Evolutionary conservation across 2,797 vertebrate species (phyloP), one percentile per base, ranked within the genome.

Genomic region (Rhyacichthys aspro): DNA sequence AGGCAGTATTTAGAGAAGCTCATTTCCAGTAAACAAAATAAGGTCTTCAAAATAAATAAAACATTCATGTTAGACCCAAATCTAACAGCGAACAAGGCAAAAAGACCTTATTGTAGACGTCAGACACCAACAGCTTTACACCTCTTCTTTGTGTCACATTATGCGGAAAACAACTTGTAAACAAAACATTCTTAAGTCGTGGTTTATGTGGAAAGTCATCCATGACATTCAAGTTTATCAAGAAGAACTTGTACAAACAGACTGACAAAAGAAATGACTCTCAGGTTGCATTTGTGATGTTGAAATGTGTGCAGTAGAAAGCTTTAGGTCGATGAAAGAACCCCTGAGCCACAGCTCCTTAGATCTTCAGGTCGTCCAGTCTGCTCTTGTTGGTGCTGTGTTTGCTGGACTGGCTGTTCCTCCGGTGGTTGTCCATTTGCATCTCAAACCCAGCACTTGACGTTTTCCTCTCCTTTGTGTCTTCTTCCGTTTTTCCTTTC

Each of bases 311-410:
- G 15, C 12, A 5, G 37, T 38, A 11, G 37, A 38, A 38, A 38
- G 10, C 10, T 3, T 11, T 38, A 52, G 8, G 18, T 18, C 34
- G 37, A 12, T 12, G 12, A 12, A 52, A 37, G 7, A 18, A 33
- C 17, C 16, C 16, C 8, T 19, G 4, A 23, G 60, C 38, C 3
- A 19, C 5, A 53, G 38, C 10, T 67, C 39, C 18, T 23, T 76
- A 95, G 71, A 94, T 89, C 72, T 91, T 91, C 46, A 95, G 88
- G 70, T 91, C 93, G 1, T 93, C 92, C 37, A 89, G 56, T 64
- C 92, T 82, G 47, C 85, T 91, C 68, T 91, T 93, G 78, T 82
- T 93, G 68, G 66, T 93, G 78, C 93, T 94, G 59, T 92, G 87
- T 49, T 92, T 94, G 81, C 93, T 94, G 11, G 89, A 91, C 67